These are phyloP conservation scores for Drosophila austrosaltans DNA, from an alignment of 2,888 invertebrate genomes.

Conservation along the genomic window DNA sequence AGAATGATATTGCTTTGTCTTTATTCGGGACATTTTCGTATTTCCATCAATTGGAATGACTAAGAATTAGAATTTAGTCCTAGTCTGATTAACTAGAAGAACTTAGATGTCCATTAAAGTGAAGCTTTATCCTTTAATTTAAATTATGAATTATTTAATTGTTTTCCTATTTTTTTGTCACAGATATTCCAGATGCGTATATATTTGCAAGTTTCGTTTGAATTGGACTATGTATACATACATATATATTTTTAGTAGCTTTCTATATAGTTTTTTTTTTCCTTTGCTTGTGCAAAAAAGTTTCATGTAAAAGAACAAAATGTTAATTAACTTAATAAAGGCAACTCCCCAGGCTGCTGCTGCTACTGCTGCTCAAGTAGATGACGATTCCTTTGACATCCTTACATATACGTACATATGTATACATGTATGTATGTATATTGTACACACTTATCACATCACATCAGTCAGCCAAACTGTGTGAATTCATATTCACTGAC, in stretches of 20 bases:
- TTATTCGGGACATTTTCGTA: no score
- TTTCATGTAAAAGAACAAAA: slow-evolving; percentile 3
- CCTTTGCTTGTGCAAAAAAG: background rate
- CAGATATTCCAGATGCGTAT: no score
- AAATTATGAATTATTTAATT: background rate
- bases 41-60: no score
- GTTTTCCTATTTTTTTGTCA: no score
- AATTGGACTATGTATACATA: background rate
- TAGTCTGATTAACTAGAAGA: no score
- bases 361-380: slow-evolving; percentile 1
- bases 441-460: slow-evolving; percentile 36
- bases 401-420: slow-evolving; percentile 1
- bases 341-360: slow-evolving; percentile 6
- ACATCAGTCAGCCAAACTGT: slow-evolving; percentile 47
- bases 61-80: no score
- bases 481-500: slow-evolving; percentile 41
- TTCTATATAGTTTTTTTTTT: background rate
- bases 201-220: no score
- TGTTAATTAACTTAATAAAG: slow-evolving; percentile 8
- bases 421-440: background rate
- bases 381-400: slow-evolving; percentile 10
- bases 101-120: no score
- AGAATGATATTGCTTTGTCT: no score
- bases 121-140: no score
- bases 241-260: background rate